Percentiles rank a stretch among this genome's conserved stretches.
phyloP scores from a whole-genome alignment of 2,797 vertebrate genomes.

The Spinus pinus region DNA sequence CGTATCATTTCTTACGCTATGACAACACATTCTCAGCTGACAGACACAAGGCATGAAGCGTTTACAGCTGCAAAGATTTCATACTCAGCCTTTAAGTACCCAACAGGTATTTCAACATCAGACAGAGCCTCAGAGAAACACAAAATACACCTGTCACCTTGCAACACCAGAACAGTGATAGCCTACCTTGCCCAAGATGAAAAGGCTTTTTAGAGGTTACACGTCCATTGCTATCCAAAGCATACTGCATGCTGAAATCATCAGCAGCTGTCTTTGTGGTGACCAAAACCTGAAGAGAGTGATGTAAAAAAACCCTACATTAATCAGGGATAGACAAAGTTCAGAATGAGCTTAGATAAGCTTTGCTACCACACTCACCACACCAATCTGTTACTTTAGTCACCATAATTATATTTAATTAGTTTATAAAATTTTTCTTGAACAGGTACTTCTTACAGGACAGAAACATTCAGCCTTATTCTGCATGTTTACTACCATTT shows the following conservation, averaged over 20 bases:
- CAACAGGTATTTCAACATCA: neutral
- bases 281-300: slow-evolving; percentile 81
- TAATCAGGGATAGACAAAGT: neutral
- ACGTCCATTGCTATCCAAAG: slow-evolving; percentile 82
- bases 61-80: neutral
- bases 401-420: neutral
- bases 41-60: neutral
- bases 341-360: neutral
- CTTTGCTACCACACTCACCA: neutral
- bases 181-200: slow-evolving; percentile 89
- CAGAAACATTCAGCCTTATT: neutral
- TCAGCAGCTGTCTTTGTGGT: slow-evolving; percentile 89
- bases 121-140: neutral
- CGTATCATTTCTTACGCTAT: neutral
- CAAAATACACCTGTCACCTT: neutral
- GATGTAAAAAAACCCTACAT: neutral
- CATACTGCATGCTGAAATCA: slow-evolving; percentile 88
- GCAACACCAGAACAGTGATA: neutral
- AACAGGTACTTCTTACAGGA: neutral
- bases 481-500: neutral
- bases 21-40: neutral
- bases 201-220: slow-evolving; percentile 89
- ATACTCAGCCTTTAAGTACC: neutral
- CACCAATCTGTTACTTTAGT: neutral
- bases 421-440: neutral